Percentiles rank a stretch among this genome's conserved stretches.
phyloP scores from a whole-genome alignment of 2,888 invertebrate species.

The Mythimna lalbum region DNA sequence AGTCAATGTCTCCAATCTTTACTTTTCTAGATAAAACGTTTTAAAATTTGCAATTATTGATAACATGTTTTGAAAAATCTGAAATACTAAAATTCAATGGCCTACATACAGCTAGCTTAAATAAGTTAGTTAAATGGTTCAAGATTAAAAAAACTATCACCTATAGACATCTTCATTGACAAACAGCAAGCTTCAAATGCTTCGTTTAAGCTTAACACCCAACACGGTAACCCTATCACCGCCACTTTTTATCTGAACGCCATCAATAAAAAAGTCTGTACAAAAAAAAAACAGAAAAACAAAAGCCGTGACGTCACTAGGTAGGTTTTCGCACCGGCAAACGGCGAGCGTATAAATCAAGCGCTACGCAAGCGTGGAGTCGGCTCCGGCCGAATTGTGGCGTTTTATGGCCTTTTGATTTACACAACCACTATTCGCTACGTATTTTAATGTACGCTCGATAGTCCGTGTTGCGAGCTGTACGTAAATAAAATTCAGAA shows the following conservation, averaged over 20 bases:
- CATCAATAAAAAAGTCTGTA: constrained; percentile 86
- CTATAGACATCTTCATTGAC: background rate
- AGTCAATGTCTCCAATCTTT: background rate
- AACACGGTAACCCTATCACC: constrained; percentile 75
- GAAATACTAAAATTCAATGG: background rate
- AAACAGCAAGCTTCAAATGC: background rate
- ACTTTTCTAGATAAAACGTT: no score
- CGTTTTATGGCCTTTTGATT: constrained; percentile 86
- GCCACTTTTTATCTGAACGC: constrained; percentile 87
- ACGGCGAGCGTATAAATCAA: constrained; percentile 87
- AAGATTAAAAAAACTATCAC: background rate
- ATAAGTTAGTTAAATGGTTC: background rate
- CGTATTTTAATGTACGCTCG: constrained; percentile 77
- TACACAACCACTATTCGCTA: constrained; percentile 80
- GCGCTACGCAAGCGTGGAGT: constrained; percentile 83
- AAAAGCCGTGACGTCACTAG: constrained; percentile 88
- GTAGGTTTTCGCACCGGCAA: constrained; percentile 87
- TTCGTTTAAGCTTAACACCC: constrained; percentile 37
- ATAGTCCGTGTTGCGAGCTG: constrained; percentile 66
- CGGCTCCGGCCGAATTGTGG: constrained; percentile 84
- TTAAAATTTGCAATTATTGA: background rate
- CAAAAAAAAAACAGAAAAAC: constrained; percentile 72
- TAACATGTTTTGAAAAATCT: background rate
- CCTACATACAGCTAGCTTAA: background rate
- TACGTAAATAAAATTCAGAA: constrained; percentile 69